phyloP scores from a whole-genome alignment of 2,113 vertebrate species.

The Loxodonta africana region DNA sequence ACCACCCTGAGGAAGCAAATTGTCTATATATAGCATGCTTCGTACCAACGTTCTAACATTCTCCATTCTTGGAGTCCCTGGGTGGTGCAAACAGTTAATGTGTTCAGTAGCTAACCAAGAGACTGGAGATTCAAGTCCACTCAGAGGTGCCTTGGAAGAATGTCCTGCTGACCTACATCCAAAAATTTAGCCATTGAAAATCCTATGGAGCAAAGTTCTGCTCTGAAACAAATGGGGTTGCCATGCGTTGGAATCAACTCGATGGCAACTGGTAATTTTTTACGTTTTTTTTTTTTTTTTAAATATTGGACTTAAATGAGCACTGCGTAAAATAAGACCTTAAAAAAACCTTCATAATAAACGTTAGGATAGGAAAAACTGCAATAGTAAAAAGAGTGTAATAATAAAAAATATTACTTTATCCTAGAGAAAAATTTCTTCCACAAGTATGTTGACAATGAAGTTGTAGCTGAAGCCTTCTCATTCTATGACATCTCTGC shows the following conservation, averaged over 20 bases:
- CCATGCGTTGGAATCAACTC: too few relatives aligned
- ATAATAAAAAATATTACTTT: neutral
- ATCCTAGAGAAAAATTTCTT: neutral
- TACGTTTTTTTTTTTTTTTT: too few relatives aligned
- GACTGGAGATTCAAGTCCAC: too few relatives aligned
- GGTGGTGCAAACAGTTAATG: too few relatives aligned
- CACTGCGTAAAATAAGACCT: neutral
- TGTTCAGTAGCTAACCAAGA: too few relatives aligned
- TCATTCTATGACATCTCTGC: slow-evolving; percentile 61
- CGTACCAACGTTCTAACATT: neutral
- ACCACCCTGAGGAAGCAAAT: neutral
- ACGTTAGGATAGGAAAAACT: neutral
- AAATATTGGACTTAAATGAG: neutral
- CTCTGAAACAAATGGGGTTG: too few relatives aligned
- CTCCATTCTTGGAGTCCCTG: neutral
- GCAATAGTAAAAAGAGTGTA: neutral
- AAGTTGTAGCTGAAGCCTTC: slow-evolving; percentile 59
- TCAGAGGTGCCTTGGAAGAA: too few relatives aligned
- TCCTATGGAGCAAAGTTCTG: too few relatives aligned
- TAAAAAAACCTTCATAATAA: neutral
- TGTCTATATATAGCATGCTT: neutral
- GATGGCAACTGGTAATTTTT: too few relatives aligned
- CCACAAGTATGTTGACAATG: neutral
- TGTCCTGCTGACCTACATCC: too few relatives aligned
- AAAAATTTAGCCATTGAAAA: too few relatives aligned